Conservation (phyloP, 1,140 invertebrate species). For the Heterodera schachtii region DNA sequence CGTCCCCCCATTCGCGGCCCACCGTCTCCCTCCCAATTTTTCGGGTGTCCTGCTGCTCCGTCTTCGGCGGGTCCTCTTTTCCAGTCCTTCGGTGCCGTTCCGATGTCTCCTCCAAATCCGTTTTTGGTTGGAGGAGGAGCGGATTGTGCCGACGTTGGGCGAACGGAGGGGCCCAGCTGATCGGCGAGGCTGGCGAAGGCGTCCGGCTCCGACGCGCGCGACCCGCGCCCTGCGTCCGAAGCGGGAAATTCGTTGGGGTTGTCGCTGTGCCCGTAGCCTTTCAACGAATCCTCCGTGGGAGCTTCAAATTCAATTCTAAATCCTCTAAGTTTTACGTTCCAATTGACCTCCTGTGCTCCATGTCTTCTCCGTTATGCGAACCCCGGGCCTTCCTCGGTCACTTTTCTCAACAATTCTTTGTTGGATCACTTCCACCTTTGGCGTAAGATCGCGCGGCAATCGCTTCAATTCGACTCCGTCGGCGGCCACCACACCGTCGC, state of each 20-base stretch:
- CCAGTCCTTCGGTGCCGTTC: conserved; percentile 1
- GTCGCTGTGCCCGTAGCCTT: background rate
- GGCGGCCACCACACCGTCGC: conserved; percentile 63
- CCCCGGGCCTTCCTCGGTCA: conserved; percentile 53
- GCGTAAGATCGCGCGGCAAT: conserved; percentile 56
- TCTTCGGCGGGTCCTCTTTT: background rate
- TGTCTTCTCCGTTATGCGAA: conserved; percentile 57
- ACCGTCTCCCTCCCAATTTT: background rate
- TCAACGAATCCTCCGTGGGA: conserved; percentile 5
- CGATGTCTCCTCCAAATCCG: conserved; percentile 5
- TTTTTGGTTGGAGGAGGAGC: conserved; percentile 4
- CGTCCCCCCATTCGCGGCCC: background rate
- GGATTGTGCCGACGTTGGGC: conserved; percentile 14
- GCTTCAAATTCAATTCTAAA: background rate
- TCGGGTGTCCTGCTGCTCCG: background rate
- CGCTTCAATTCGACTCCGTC: conserved; percentile 63
- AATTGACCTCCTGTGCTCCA: conserved; percentile 49
- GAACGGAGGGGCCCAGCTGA: conserved; percentile 31
- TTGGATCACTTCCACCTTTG: conserved; percentile 61
- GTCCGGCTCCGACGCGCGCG: background rate
- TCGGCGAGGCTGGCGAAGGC: conserved; percentile 47
- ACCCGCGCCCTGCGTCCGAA: background rate
- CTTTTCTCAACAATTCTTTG: conserved; percentile 60
- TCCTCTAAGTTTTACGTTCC: background rate
- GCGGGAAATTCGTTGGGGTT: background rate